Conservation (phyloP, 2,113 vertebrate genomes). For the Cebidichthys violaceus region DNA sequence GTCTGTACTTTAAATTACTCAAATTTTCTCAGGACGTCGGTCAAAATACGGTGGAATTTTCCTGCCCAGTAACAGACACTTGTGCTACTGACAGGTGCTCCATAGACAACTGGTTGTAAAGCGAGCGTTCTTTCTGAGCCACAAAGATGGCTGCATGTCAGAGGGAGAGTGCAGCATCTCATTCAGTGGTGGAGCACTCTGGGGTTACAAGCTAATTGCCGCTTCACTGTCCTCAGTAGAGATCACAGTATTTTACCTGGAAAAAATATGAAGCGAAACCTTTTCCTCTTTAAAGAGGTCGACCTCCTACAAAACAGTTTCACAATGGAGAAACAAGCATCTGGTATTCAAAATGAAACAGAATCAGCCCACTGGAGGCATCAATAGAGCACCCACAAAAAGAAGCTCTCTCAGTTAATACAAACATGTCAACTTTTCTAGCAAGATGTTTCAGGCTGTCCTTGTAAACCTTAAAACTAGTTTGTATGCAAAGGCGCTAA, state of each 20-base stretch:
- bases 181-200: conserved; percentile 25
- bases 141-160: conserved; percentile 4
- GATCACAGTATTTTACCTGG: background rate
- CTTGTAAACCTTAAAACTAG: background rate
- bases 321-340: background rate
- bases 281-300: background rate
- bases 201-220: conserved; percentile 31
- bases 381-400: background rate
- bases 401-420: background rate
- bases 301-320: background rate
- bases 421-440: background rate
- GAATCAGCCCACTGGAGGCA: background rate
- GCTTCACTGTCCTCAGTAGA: conserved; percentile 2
- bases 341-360: background rate
- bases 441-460: background rate
- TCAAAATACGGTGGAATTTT: background rate
- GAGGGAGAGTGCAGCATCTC: conserved; percentile 6
- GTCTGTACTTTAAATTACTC: conserved; percentile 4
- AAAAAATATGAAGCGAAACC: background rate
- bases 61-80: background rate
- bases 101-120: background rate
- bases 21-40: background rate
- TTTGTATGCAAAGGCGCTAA: background rate
- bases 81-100: background rate
- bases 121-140: conserved; percentile 17